Conservation (phyloP, 1,140 invertebrate genomes). For the Ganaspis sp. region DNA sequence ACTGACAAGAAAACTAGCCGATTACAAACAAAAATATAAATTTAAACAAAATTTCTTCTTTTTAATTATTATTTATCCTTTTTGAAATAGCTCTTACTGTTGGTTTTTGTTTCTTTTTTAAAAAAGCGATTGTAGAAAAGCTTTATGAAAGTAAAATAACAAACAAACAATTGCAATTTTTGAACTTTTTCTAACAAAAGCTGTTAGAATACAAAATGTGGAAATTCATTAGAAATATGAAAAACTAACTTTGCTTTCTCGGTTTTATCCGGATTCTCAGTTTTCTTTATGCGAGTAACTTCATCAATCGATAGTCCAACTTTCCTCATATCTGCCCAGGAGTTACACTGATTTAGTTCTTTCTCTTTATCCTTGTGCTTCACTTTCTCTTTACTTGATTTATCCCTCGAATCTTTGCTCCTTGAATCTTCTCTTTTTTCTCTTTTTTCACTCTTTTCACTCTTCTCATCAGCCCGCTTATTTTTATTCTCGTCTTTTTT, state of each 20-base stretch:
- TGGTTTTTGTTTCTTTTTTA: too few relatives aligned
- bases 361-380: constrained; percentile 60
- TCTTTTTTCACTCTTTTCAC: constrained; percentile 50
- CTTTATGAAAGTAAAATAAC: too few relatives aligned
- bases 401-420: constrained; percentile 50
- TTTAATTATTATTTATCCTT: too few relatives aligned
- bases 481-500: constrained; percentile 31
- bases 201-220: constrained; percentile 12
- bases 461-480: constrained; percentile 35
- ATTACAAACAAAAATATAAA: too few relatives aligned
- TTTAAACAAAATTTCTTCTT: too few relatives aligned
- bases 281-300: constrained; percentile 54
- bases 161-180: too few relatives aligned
- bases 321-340: constrained; percentile 67
- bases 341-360: constrained; percentile 54
- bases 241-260: constrained; percentile 57
- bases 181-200: neutral
- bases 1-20: too few relatives aligned
- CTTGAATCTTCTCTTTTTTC: constrained; percentile 51
- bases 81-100: too few relatives aligned
- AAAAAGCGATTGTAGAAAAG: too few relatives aligned
- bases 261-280: constrained; percentile 55
- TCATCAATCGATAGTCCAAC: constrained; percentile 62
- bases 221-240: constrained; percentile 27
- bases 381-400: constrained; percentile 50